These are phyloP conservation scores for Falco concolor DNA, from an alignment of 2,797 vertebrate species.

Conservation along the genomic window DNA sequence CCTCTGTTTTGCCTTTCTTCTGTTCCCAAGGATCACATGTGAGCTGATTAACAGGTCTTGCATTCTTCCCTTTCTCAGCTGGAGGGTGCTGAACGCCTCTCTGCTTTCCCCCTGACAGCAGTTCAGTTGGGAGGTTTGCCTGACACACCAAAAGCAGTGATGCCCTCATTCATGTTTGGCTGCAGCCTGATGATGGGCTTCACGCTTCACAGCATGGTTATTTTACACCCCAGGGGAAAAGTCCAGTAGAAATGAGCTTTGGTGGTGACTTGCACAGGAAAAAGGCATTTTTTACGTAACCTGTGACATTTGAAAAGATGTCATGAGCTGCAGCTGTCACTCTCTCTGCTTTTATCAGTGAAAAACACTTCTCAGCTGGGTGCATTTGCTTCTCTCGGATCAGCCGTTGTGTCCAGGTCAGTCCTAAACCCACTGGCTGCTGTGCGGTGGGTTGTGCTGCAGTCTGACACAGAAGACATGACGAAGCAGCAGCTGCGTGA, in stretches of 20 bases:
- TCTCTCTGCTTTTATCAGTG: neutral
- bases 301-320: neutral
- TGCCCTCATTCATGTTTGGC: neutral
- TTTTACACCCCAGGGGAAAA: neutral
- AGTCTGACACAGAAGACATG: neutral
- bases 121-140: neutral
- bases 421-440: neutral
- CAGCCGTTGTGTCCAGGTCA: neutral
- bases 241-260: neutral
- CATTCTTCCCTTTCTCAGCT: neutral
- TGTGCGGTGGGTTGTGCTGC: neutral
- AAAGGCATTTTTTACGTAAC: neutral
- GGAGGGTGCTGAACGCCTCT: neutral
- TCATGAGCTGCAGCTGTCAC: neutral
- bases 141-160: neutral
- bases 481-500: neutral
- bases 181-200: neutral
- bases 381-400: neutral
- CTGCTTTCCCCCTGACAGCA: neutral
- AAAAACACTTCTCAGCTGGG: neutral
- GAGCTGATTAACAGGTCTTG: neutral
- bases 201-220: neutral
- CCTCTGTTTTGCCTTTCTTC: neutral
- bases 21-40: neutral
- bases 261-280: neutral